Base-by-base conservation (phyloP, 2,113 vertebrate species). In the Pelvicachromis taeniatus region DNA sequence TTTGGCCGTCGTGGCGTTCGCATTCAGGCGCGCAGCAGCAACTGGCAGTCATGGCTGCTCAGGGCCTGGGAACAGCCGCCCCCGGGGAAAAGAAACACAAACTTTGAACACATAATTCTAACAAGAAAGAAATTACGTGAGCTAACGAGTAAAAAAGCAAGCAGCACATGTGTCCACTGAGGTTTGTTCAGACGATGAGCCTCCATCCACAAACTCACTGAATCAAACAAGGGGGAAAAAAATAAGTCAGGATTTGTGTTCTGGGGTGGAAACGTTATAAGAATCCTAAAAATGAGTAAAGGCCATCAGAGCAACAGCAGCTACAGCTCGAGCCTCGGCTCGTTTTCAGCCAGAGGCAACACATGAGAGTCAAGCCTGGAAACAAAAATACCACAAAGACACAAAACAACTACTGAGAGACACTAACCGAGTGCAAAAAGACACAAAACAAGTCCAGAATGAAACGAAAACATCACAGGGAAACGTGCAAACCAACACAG, bases 51-150 rank as follows among this genome's bases (percentile, higher is more conserved):
- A 1, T 33, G 83, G 82, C 87, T 70, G 82, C 78, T 4, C 63
- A 21, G 84, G 78, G 65, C 82, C 81, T 86, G 89, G 87, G 89
- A 88, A 87, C 81, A 42, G 78, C 50, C 1, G 26, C 42, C 77
- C 58, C 58, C 16, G 1, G 68, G 83, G 68, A 73, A 5, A 11
- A 31, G 6, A 68, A 1, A 21, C 52, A 7, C 73, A 26, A 38
- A 48, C 29, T 23, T 38, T 31, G 4, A 54, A 14, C 29, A 4
- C 13, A 75, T 81, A 56, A 79, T 33, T 56, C 23, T 3, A 31
- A 50, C 40, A 13, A 40, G 26, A 75, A 31, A 5, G 5, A 61
- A 40, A 52, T 53, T 8, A 50, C 14, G 29, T 14, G 4, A 58
- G 21, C 35, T 7, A 2, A 40, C 23, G 19, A 58, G 45, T 12